Base-by-base conservation (phyloP, 1,140 invertebrate genomes). In the Physella acuta region DNA sequence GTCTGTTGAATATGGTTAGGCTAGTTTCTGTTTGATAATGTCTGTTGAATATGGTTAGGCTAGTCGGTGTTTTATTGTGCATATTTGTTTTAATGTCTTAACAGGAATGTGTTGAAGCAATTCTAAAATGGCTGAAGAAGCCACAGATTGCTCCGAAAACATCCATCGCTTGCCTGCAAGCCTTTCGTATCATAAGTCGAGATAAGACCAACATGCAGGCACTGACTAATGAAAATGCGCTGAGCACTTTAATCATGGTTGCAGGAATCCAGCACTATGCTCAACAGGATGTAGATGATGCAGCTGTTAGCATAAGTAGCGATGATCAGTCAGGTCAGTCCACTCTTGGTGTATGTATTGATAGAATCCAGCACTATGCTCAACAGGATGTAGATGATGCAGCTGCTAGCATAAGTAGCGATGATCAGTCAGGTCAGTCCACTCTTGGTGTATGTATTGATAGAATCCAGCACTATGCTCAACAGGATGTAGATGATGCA, bases 191-290 rank as follows among this genome's bases (percentile, higher is more conserved):
- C 52, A 77, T 84, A 55, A 83, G 81, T 55, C 75, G 83, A 14
- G 83, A 85, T 68, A 85, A 84, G 53, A 69, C 74, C 24, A 74
- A 78, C 44, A 76, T 84, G 36, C 81, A 80, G n/a, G 69, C 72
- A 24, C 71, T 84, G 69, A 73, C 75, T 4, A 77, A 75, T 34
- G 81, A 83, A n/a, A 69, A 73, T 20, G 64, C 75, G 3, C 68
- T 85, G n/a, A 71, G 68, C 31, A 70, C 76, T 11, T 71, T 85
- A 5, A 77, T 82, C 66, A 76, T 71, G 31, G 76, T 80, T 58
- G 78, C 83, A 8, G 80, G 82, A 53, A 73, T 83, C 8, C 72
- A 80, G 55, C 72, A 79, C 61, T 81, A 80, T 55, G 73, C 81
- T 5, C 60, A 71, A 16, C 76, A 81, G 60, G 70, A 78, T 44